Base-by-base conservation (phyloP, 1,140 invertebrate species). In the Saccostrea echinata region DNA sequence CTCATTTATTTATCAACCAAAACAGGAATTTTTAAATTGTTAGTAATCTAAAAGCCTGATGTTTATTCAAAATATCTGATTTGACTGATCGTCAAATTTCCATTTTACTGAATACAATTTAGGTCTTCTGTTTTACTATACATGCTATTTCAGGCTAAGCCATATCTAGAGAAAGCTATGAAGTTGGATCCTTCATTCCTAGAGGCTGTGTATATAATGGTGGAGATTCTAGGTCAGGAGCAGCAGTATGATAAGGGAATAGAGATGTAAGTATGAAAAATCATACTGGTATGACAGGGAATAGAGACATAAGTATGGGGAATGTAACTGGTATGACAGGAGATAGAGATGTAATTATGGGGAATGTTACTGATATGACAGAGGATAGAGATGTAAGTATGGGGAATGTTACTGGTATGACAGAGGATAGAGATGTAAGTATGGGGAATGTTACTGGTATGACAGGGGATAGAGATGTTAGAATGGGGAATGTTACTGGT, bases 91-190 rank as follows among this genome's bases (percentile, higher is more conserved):
- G 1, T 43, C 35, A 43, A 43, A 43, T 6, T 43, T 43, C 35
- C 35, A 43, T 3, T 43, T 43, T n/a, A n/a, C n/a, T n/a, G n/a
- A n/a, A n/a, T n/a, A n/a, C n/a, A n/a, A n/a, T n/a, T n/a, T n/a
- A n/a, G n/a, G n/a, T n/a, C n/a, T n/a, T n/a, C n/a, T n/a, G n/a
- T n/a, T n/a, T n/a, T 6, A 43, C 43, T 43, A 0, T 43, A 43
- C 43, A 43, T 43, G 9, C 43, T 43, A 3, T 85, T 88, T 30
- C 52, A 95, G 94, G 95, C 96, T 0, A 97, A 97, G 93, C 95
- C 96, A 86, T 95, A 97, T 30, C 92, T 97, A 57, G 97, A 97
- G 92, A 97, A 96, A 91, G 97, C 97, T 27, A 94, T 97, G 81
- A 95, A 95, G 84, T 95, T 96, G 91, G 97, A 97, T 92, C 96